These are phyloP conservation scores for Morone saxatilis DNA, from an alignment of 2,113 vertebrate genomes.

Conservation along the genomic window DNA sequence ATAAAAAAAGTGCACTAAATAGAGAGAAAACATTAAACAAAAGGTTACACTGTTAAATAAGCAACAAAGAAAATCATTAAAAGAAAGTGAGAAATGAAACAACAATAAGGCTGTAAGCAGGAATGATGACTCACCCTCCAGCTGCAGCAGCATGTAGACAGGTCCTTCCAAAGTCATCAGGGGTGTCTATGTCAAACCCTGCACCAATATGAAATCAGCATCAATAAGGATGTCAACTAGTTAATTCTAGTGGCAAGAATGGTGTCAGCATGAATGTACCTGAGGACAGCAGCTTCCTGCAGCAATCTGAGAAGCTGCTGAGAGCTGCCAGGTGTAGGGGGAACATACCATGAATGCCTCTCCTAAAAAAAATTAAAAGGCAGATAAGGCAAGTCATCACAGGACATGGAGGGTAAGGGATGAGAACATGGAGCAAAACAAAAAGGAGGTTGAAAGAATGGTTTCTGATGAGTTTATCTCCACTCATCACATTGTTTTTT, in stretches of 20 bases:
- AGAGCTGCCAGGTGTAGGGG: slow-evolving; percentile 97
- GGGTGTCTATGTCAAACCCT: slow-evolving; percentile 96
- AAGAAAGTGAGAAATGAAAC: not conserved
- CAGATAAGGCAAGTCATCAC: slow-evolving; percentile 48
- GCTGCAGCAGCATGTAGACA: slow-evolving; percentile 98
- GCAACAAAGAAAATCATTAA: not conserved
- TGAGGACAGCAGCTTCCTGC: slow-evolving; percentile 96
- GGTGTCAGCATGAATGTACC: slow-evolving; percentile 81
- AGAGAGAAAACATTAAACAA: not conserved
- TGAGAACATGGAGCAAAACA: not conserved
- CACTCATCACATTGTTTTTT: not conserved
- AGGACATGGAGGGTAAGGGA: not conserved
- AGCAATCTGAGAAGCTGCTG: slow-evolving; percentile 98
- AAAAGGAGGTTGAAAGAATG: not conserved
- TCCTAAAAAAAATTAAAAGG: slow-evolving; percentile 81
- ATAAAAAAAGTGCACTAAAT: not conserved
- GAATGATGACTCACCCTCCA: slow-evolving; percentile 90
- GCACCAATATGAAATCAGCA: slow-evolving; percentile 56
- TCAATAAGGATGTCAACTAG: slow-evolving; percentile 37
- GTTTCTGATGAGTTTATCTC: not conserved
- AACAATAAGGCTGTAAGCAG: not conserved
- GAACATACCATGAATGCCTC: slow-evolving; percentile 97
- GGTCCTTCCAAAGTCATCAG: slow-evolving; percentile 97
- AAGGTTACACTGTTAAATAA: not conserved
- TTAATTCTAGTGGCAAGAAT: slow-evolving; percentile 1